Conservation (phyloP, 1,140 invertebrate genomes). For the Zaprionus kolodkinae region DNA sequence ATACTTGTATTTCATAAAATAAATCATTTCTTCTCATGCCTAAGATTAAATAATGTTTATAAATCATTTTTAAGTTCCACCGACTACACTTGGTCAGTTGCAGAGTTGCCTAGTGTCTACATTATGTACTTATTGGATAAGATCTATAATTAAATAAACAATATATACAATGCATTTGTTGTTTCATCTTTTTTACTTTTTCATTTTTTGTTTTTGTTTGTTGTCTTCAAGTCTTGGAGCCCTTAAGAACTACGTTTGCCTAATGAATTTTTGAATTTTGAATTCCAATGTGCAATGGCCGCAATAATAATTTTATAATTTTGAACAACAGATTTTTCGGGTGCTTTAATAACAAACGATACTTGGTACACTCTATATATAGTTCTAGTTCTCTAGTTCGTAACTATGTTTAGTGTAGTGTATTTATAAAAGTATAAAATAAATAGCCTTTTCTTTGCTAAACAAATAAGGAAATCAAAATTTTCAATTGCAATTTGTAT, state of each 20-base stretch:
- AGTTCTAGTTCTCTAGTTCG: conserved; percentile 1
- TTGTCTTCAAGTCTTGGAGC: conserved; percentile 77
- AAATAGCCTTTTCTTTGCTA: conserved; percentile 79
- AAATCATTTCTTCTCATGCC: conserved; percentile 67
- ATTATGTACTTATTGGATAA: conserved; percentile 20
- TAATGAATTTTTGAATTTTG: conserved; percentile 60
- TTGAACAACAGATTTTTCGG: conserved; percentile 51
- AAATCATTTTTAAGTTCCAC: conserved; percentile 54
- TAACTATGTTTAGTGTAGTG: neutral
- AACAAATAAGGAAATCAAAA: conserved; percentile 60
- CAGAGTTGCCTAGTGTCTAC: conserved; percentile 41
- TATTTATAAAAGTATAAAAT: conserved; percentile 45
- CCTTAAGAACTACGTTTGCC: conserved; percentile 62
- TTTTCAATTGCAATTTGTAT: conserved; percentile 14
- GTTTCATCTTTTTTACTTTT: conserved; percentile 29
- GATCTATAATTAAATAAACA: conserved; percentile 76
- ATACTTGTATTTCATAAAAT: conserved; percentile 64
- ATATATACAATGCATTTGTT: conserved; percentile 67
- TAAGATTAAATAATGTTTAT: conserved; percentile 39
- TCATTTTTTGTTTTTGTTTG: conserved; percentile 35
- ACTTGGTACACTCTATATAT: conserved; percentile 4
- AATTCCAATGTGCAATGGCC: conserved; percentile 79
- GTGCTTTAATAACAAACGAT: conserved; percentile 30
- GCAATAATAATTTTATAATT: conserved; percentile 45
- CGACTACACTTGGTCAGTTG: conserved; percentile 28